Base-by-base conservation (phyloP, 2,113 vertebrate genomes). In the Antigone vipio region DNA sequence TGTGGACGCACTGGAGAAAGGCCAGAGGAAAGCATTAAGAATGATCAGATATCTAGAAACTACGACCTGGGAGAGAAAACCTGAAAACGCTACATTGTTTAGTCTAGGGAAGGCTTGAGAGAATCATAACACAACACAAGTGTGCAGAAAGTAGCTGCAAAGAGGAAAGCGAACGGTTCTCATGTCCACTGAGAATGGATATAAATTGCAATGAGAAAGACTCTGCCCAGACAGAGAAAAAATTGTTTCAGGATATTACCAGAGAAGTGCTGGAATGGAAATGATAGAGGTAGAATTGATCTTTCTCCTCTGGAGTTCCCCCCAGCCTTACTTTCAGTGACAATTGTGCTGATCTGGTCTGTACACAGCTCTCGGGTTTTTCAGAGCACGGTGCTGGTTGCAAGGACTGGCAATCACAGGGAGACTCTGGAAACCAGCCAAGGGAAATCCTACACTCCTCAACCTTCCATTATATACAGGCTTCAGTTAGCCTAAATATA, bases 171-270 rank as follows among this genome's bases (percentile, higher is more conserved):
- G 2, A 83, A 38, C 30, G 49, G 32, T 34, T 82, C 44, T 75
- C 4, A 2, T 0, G 3, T 34, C 34, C 44, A 30, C 3, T 1
- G 2, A 72, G 29, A 53, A 74, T 6, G 11, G 32, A 11, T 49
- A 42, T 42, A 38, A 84, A 55, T 11, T 59, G 56, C 47, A 81
- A 44, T 14, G 30, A 76, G 24, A 62, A 55, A 63, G 59, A 69
- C 38, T 64, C n/a, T 55, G 23, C 42, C 59, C 24, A 68, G 44
- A 79, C 6, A 35, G 8, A 73, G 23, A 26, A 92, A 88, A 76
- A 83, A 21, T 6, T 0, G 5, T 53, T 80, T 49, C 27, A 69
- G 62, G 63, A 12, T n/a, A 40, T 19, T 30, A 73, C 45, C 23
- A 72, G 68, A 29, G 20, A 77, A 84, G 35, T 22, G 16, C 67